Conservation (phyloP, 2,888 invertebrate species). For the Phanerotoma sp. region DNA sequence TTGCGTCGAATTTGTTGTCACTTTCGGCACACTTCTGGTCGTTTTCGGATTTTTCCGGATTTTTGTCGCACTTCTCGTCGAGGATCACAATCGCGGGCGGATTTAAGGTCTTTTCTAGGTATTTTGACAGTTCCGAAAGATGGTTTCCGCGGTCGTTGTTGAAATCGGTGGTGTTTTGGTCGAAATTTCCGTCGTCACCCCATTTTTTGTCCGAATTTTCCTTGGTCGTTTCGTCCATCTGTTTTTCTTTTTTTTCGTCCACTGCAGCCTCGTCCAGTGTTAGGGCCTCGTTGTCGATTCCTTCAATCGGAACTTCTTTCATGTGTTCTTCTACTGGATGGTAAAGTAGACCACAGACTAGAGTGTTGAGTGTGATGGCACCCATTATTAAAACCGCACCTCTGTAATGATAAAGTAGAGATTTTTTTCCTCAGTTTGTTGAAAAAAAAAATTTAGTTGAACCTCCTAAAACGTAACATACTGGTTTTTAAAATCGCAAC, state of each 20-base stretch:
- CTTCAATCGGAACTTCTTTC: constrained; percentile 61
- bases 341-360: constrained; percentile 79
- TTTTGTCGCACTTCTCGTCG: constrained; percentile 43
- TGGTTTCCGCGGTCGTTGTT: constrained; percentile 67
- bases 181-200: constrained; percentile 40
- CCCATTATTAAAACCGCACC: constrained; percentile 81
- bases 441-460: no score
- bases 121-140: constrained; percentile 70
- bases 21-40: constrained; percentile 17
- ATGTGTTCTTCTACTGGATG: constrained; percentile 82
- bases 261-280: constrained; percentile 41
- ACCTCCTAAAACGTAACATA: no score
- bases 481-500: no score
- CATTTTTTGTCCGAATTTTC: constrained; percentile 63
- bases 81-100: constrained; percentile 25
- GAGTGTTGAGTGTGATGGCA: constrained; percentile 76
- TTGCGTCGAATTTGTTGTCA: no score
- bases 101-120: constrained; percentile 61
- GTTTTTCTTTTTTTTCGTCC: constrained; percentile 22
- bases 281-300: constrained; percentile 50
- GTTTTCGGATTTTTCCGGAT: background rate
- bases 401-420: constrained; percentile 56
- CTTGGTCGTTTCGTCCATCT: constrained; percentile 38
- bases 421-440: no score
- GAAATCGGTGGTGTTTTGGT: constrained; percentile 71